phyloP scores from a whole-genome alignment of 2,888 invertebrate species.

The Thymelicus sylvestris region DNA sequence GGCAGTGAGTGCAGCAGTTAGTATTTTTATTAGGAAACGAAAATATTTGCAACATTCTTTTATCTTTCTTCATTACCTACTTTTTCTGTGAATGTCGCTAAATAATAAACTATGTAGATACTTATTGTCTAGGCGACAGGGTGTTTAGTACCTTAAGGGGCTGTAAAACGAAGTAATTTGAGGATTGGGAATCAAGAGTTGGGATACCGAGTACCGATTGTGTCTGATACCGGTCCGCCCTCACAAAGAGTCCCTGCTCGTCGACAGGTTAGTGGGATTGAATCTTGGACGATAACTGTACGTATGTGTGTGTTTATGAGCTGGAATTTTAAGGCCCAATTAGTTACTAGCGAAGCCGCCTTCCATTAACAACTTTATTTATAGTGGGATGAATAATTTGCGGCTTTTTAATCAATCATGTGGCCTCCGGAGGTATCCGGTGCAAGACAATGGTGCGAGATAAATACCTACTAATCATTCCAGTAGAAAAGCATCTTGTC shows the following conservation, averaged over 20 bases:
- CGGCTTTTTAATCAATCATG: constrained; percentile 81
- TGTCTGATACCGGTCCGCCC: constrained; percentile 52
- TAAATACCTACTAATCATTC: constrained; percentile 50
- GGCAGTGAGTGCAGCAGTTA: no score
- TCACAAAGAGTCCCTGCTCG: constrained; percentile 42
- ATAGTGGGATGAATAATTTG: constrained; percentile 76
- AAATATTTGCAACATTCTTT: no score
- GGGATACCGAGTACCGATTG: constrained; percentile 42
- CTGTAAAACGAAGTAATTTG: constrained; percentile 28
- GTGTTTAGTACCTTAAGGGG: background rate
- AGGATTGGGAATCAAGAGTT: background rate
- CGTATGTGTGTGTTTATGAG: constrained; percentile 57
- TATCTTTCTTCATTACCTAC: background rate
- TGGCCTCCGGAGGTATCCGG: constrained; percentile 68
- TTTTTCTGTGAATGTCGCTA: background rate
- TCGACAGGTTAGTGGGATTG: constrained; percentile 47
- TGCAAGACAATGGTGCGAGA: constrained; percentile 65
- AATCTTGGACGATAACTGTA: constrained; percentile 32
- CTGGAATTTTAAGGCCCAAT: constrained; percentile 75
- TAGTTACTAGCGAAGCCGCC: constrained; percentile 62
- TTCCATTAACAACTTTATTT: constrained; percentile 80
- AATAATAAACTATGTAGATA: background rate
- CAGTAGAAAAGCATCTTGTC: constrained; percentile 43
- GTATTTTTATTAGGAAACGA: no score
- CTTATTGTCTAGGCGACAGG: background rate